Evolutionary conservation across 1,140 invertebrate species (phyloP).

Genomic region (Hyles vespertilio): DNA sequence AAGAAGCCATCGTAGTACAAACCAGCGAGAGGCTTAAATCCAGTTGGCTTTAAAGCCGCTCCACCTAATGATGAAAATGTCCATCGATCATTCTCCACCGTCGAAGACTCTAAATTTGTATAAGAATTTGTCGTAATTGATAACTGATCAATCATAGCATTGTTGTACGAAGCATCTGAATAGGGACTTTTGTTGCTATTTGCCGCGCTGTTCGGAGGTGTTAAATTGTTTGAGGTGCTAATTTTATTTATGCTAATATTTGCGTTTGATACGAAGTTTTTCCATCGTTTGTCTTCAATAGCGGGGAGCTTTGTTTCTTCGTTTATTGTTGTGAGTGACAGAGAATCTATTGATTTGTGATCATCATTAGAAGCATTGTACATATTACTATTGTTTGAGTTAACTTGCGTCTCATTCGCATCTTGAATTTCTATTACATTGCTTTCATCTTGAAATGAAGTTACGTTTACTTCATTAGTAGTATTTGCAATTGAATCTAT

Average conservation of each 20-base stretch:
- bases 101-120: conserved; percentile 36
- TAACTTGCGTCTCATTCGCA: neutral
- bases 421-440: neutral
- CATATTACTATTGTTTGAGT: too few species aligned
- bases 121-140: conserved; percentile 51
- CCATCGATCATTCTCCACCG: conserved; percentile 46
- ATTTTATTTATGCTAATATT: neutral
- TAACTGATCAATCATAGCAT: conserved; percentile 40
- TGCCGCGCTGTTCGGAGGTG: neutral
- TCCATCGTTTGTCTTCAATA: conserved; percentile 32
- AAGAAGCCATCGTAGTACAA: conserved; percentile 67
- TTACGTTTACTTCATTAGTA: conserved; percentile 1
- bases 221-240: neutral
- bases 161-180: conserved; percentile 30
- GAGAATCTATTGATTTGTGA: conserved; percentile 29
- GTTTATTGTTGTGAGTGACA: conserved; percentile 29
- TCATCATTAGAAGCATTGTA: conserved; percentile 40
- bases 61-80: conserved; percentile 36
- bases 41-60: conserved; percentile 29
- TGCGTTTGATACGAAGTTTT: conserved; percentile 28
- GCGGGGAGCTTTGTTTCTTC: conserved; percentile 27
- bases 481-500: neutral
- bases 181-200: conserved; percentile 21
- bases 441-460: too few species aligned
- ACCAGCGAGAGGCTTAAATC: conserved; percentile 60